A percentile compares a stretch with the other conserved stretches of the same genome.
phyloP scores from a whole-genome alignment of 2,888 invertebrate genomes.

The Drosophila demipolita region DNA sequence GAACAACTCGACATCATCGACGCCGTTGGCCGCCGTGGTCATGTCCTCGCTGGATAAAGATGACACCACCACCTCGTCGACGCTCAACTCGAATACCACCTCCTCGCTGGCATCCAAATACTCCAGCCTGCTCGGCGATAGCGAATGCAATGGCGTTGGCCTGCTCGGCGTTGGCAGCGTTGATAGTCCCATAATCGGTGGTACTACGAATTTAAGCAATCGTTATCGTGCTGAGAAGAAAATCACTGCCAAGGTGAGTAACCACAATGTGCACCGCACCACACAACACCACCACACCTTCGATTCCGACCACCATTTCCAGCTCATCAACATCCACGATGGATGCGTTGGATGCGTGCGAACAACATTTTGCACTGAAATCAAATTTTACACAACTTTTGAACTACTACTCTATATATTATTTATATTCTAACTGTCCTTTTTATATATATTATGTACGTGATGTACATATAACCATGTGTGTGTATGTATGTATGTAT shows the following conservation, averaged over 20 bases:
- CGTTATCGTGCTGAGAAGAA: slow-evolving; percentile 85
- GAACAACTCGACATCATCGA: slow-evolving; percentile 81
- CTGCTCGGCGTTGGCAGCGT: slow-evolving; percentile 48
- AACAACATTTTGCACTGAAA: slow-evolving; percentile 32
- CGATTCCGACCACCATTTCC: slow-evolving; percentile 36
- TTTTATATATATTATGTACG: neutral
- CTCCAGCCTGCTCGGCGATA: slow-evolving; percentile 80
- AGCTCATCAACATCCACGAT: slow-evolving; percentile 32
- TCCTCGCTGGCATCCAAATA: slow-evolving; percentile 83
- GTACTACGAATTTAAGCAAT: slow-evolving; percentile 79
- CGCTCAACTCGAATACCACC: slow-evolving; percentile 78
- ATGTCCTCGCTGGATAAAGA: slow-evolving; percentile 80
- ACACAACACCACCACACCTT: neutral
- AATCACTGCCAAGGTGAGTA: slow-evolving; percentile 85
- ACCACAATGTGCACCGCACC: neutral
- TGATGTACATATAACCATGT: slow-evolving; percentile 10
- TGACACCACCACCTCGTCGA: slow-evolving; percentile 76
- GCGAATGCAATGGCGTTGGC: slow-evolving; percentile 73
- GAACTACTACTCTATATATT: neutral
- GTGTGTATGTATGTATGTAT: slow-evolving; percentile 12
- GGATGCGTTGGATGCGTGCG: slow-evolving; percentile 17
- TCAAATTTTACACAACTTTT: slow-evolving; percentile 1
- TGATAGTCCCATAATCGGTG: slow-evolving; percentile 73
- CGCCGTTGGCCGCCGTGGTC: slow-evolving; percentile 80
- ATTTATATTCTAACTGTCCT: neutral